Evolutionary conservation across 1,140 invertebrate species (phyloP), one percentile per base, ranked within the genome.

Genomic region (Hirudo medicinalis): DNA sequence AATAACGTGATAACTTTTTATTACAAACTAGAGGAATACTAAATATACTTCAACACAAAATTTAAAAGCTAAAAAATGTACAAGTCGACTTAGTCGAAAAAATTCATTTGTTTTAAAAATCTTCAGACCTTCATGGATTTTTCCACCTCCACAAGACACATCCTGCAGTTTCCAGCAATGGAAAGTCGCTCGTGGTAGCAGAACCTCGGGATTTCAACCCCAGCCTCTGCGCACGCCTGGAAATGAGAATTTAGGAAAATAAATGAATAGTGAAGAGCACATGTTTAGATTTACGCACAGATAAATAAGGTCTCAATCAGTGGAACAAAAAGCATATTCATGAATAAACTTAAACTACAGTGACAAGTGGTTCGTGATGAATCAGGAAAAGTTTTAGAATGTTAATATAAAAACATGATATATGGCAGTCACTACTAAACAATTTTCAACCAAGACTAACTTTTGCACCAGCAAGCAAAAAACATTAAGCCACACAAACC

Each of bases 81-180:
- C n/a, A 60, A n/a, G 20, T 43, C n/a, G 20, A 67, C 20, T 27
- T 4, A 57, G n/a, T n/a, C n/a, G 9, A 25, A 57, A 57, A 4
- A n/a, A 57, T 57, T 25, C 5, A 5, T 9, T 57, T 3, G 25
- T 57, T 57, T 57, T n/a, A 8, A 67, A 54, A 32, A 13, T 13
- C 22, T 25, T 49, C 69, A 76, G 81, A 89, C 88, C 84, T 92
- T 91, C 3, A 89, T 82, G 63, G 89, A 88, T 80, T 96, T 98
- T 84, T 99, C 97, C 54, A 99, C 94, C 86, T 99, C 97, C 0
- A 99, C 97, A 8, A 99, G 84, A 86, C 97, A 99, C 97, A 99
- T 99, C 74, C 97, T 87, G 76, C 84, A 85, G 82, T 99, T 99
- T 27, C 97, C 97, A 77, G 97, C 97, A 70, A 99, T 90, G 54